Evolutionary conservation across 2,888 invertebrate species (phyloP).

Genomic region (Ophion ellenae): DNA sequence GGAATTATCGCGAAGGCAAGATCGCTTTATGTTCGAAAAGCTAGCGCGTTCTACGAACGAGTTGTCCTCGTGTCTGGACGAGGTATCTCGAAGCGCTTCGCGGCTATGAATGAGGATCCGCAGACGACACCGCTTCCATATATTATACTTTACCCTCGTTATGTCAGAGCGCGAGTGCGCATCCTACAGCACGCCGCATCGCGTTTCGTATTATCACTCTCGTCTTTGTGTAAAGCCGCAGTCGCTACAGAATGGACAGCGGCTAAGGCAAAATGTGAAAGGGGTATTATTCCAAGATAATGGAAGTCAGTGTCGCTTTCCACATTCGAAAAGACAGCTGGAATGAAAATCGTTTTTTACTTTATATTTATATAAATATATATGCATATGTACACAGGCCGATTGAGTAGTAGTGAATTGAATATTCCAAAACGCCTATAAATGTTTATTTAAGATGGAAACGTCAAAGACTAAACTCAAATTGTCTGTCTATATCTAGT

Average conservation of each 20-base stretch:
- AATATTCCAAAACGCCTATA: too few species aligned
- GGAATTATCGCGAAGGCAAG: slow-evolving; percentile 12
- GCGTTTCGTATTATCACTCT: slow-evolving; percentile 75
- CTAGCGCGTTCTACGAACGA: neutral
- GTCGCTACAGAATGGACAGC: slow-evolving; percentile 68
- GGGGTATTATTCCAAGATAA: slow-evolving; percentile 78
- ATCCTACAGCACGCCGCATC: slow-evolving; percentile 42
- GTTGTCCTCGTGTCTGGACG: neutral
- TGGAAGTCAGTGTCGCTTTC: slow-evolving; percentile 65
- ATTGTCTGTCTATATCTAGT: too few species aligned
- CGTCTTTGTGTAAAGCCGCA: slow-evolving; percentile 74
- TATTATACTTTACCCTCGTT: slow-evolving; percentile 45
- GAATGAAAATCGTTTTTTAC: slow-evolving; percentile 65
- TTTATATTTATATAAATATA: slow-evolving; percentile 43
- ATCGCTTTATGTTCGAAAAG: slow-evolving; percentile 21
- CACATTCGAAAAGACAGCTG: slow-evolving; percentile 72
- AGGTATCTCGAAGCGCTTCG: slow-evolving; percentile 18
- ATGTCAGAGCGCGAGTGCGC: slow-evolving; percentile 26
- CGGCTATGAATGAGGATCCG: neutral
- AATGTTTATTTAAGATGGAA: too few species aligned
- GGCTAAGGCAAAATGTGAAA: slow-evolving; percentile 72
- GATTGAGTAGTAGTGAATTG: too few species aligned
- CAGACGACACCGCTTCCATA: slow-evolving; percentile 1
- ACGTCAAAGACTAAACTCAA: too few species aligned
- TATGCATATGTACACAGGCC: too few species aligned